Base-by-base conservation (phyloP, 2,113 vertebrate genomes). In the Cephalopholis sonnerati region DNA sequence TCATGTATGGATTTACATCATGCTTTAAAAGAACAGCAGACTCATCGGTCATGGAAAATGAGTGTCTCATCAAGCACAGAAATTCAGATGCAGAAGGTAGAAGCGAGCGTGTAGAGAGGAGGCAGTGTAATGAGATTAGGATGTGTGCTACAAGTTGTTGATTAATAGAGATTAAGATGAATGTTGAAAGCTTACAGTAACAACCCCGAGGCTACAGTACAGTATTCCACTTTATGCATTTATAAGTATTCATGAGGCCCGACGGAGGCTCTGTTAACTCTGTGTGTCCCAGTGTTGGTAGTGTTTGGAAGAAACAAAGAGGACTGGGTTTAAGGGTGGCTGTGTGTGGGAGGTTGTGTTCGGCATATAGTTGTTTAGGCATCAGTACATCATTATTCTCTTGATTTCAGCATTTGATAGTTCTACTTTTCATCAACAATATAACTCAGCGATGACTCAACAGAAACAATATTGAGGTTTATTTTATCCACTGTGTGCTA, bases 241-340 rank as follows among this genome's bases (percentile, higher is more conserved):
- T 77, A 71, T 80, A 66, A 61, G 39, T 64, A 79, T 76, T 85
- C 22, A 74, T 65, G 7, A 74, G 0, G 4, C 22, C n/a, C 64
- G 25, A 32, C 25, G 22, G 41, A 64, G 15, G 13, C 61, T 16
- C 55, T 59, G 41, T 67, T 57, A 50, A 36, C 20, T 48, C 41
- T 46, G 44, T 25, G 29, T 25, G 0, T 51, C 29, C 25, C 13
- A 62, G 46, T 53, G 41, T 6, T 48, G 53, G 12, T 36, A 17
- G 5, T 46, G 18, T 24, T 20, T 13, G 9, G 51, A 18, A 44
- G 6, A 50, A 41, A 36, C 32, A 36, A 44, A 16, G 22, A 59
- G n/a, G 13, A 76, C 20, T 50, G 10, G 41, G 41, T 3, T 44
- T 44, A 44, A 1, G 11, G 41, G 29, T n/a, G 17, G 20, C 0